Evolutionary conservation across 2,888 invertebrate species (phyloP).

Genomic region (Trissolcus japonicus): DNA sequence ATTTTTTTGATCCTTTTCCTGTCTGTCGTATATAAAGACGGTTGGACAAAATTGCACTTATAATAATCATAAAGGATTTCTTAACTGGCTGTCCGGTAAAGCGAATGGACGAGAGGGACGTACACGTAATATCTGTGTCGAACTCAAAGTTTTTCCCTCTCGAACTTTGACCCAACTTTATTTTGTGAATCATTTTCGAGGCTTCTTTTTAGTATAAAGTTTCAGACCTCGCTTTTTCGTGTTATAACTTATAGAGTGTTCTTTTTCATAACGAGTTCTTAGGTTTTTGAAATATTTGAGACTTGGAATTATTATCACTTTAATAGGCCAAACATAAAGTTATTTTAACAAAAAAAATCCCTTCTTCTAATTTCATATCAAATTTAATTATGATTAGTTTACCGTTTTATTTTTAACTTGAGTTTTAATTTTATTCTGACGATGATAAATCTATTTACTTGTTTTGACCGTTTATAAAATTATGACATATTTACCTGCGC

Average conservation of each 20-base stretch:
- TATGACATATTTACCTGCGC: no score
- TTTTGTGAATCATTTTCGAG: constrained; percentile 10
- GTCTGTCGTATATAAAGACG: background rate
- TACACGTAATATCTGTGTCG: constrained; percentile 1
- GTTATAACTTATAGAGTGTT: background rate
- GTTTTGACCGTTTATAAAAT: no score
- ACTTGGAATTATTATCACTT: no score
- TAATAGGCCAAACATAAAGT: no score
- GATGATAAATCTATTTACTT: no score
- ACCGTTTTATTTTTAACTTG: no score
- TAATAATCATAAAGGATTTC: background rate
- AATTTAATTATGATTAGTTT: no score
- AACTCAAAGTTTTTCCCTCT: constrained; percentile 3
- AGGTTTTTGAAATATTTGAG: background rate
- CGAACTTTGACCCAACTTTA: constrained; percentile 9
- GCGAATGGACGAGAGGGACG: background rate
- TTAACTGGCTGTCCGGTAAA: background rate
- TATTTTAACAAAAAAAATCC: no score
- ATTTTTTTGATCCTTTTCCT: background rate
- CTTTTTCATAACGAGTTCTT: background rate
- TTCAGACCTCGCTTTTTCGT: background rate
- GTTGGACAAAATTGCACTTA: background rate
- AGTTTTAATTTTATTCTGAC: no score
- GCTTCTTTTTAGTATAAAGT: constrained; percentile 18
- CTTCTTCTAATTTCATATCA: no score